Conservation (phyloP, 2,113 vertebrate species). For the Corynorhinus townsendii region DNA sequence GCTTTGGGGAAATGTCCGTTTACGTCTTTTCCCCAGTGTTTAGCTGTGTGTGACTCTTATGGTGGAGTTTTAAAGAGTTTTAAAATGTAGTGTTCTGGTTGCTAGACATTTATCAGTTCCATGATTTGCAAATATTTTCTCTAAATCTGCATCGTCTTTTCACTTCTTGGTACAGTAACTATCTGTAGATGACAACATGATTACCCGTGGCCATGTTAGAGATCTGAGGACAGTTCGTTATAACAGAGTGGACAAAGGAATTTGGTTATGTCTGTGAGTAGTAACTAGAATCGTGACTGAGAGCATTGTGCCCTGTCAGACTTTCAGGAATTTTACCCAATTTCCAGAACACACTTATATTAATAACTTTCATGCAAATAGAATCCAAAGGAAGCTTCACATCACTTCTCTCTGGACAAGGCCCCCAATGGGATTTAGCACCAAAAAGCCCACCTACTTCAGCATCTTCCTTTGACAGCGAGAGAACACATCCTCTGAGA, state of each 20-base stretch:
- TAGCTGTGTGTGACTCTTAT: too few relatives aligned
- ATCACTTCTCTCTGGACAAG: neutral
- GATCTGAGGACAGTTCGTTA: too few relatives aligned
- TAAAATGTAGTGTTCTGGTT: neutral
- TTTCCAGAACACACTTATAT: too few relatives aligned
- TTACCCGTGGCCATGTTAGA: neutral
- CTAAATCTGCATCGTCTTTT: neutral
- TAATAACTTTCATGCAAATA: neutral
- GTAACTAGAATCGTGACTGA: neutral
- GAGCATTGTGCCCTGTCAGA: neutral
- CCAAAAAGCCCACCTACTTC: neutral
- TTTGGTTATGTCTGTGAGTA: neutral
- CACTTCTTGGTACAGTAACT: neutral
- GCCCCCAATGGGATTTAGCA: neutral
- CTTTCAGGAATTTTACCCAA: neutral
- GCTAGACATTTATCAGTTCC: too few relatives aligned
- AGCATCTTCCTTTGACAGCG: neutral
- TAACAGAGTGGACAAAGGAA: neutral
- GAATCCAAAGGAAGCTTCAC: neutral
- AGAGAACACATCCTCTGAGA: too few relatives aligned
- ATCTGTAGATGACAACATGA: neutral
- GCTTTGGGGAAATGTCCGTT: neutral
- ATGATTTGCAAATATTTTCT: neutral
- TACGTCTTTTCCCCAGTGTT: too few relatives aligned
- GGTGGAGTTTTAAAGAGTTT: neutral